These are phyloP conservation scores for Sitta europaea DNA, from an alignment of 2,113 vertebrate genomes.

Conservation along the genomic window DNA sequence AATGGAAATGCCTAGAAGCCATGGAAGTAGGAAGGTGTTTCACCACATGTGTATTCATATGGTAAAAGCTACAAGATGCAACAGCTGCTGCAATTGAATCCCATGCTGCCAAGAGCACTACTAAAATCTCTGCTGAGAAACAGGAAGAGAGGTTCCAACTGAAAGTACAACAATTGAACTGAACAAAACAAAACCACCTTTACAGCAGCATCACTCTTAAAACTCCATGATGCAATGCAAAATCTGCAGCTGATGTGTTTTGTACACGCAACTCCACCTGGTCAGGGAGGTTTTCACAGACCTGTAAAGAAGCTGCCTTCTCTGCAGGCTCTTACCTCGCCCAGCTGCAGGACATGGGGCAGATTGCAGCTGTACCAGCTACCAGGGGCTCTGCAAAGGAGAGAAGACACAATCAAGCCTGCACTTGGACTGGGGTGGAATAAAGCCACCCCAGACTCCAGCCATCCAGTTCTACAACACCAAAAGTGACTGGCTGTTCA, in stretches of 20 bases:
- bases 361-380: not conserved
- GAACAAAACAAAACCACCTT: not conserved
- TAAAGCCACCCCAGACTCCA: not conserved
- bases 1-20: not conserved
- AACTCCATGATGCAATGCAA: not conserved
- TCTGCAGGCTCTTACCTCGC: not conserved
- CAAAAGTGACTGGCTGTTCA: not conserved
- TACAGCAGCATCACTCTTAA: not conserved
- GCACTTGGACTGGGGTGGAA: accelerated
- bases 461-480: not conserved
- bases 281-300: not conserved
- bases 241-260: not conserved
- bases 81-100: not conserved
- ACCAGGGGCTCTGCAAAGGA: not conserved
- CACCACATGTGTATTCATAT: not conserved
- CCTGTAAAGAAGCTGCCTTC: not conserved
- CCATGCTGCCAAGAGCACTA: not conserved
- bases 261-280: not conserved
- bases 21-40: not conserved
- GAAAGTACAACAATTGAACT: not conserved
- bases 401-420: not conserved
- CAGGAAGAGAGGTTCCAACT: not conserved
- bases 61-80: not conserved
- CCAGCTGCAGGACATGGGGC: not conserved
- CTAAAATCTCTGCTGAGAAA: not conserved